These are phyloP conservation scores for Chiloscyllium punctatum DNA, from an alignment of 2,797 vertebrate species.

Conservation along the genomic window DNA sequence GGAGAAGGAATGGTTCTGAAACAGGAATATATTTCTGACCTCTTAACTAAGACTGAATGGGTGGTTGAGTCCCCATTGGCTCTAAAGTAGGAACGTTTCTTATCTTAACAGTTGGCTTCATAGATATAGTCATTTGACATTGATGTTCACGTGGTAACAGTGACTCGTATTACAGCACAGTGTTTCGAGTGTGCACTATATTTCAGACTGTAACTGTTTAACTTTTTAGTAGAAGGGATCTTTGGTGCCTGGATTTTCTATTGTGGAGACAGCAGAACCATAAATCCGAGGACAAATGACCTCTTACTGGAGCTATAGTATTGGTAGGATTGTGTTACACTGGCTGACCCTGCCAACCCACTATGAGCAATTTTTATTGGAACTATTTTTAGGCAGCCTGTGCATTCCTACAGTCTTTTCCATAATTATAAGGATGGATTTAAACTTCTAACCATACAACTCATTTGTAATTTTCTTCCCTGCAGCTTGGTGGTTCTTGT, in stretches of 20 bases:
- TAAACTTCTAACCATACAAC: neutral
- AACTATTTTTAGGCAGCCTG: neutral
- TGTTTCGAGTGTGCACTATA: neutral
- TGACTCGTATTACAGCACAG: neutral
- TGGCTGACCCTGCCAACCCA: no score
- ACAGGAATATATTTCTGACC: neutral
- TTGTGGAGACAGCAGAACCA: neutral
- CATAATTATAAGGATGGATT: conserved; percentile 4
- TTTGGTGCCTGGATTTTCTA: neutral
- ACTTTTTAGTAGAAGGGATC: neutral
- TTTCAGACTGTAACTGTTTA: neutral
- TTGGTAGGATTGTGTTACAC: neutral
- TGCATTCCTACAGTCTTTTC: neutral
- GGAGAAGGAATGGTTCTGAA: neutral
- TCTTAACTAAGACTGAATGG: neutral
- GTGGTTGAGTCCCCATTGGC: no score
- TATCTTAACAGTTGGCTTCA: conserved; percentile 11
- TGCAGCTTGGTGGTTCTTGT: conserved; percentile 69
- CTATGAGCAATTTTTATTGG: neutral
- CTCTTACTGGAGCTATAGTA: neutral
- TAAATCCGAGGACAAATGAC: neutral
- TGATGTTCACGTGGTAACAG: neutral
- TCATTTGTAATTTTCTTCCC: neutral
- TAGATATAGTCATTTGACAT: neutral
- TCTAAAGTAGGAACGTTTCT: neutral